Conservation (phyloP, 2,113 vertebrate species). For the Amblyopsis rosae region DNA sequence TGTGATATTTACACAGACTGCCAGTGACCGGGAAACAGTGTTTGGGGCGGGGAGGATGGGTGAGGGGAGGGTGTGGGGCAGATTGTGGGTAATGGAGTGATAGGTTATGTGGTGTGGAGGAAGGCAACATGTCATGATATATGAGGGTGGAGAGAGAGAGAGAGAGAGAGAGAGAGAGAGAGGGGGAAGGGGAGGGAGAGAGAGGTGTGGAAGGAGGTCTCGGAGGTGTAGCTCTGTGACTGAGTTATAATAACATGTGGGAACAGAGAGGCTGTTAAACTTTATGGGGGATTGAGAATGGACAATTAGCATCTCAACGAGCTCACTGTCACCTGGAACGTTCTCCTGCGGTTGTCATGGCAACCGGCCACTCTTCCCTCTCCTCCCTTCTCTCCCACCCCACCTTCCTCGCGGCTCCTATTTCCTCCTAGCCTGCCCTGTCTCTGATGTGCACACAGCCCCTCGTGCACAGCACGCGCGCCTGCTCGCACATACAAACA, state of each 20-base stretch:
- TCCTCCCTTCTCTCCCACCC: slow-evolving; percentile 16
- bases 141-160: not conserved
- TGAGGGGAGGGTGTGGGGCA: too few species aligned
- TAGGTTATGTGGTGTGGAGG: slow-evolving; percentile 33
- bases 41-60: not conserved
- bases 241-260: slow-evolving; percentile 74
- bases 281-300: slow-evolving; percentile 78
- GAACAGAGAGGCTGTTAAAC: slow-evolving; percentile 71
- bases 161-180: not conserved
- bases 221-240: slow-evolving; percentile 64
- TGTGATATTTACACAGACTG: slow-evolving; percentile 60
- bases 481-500: slow-evolving; percentile 5
- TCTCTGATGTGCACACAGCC: not conserved
- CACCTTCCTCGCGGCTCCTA: slow-evolving; percentile 44
- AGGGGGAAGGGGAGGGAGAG: not conserved
- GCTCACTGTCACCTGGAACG: slow-evolving; percentile 67
- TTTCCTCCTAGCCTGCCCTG: slow-evolving; percentile 43
- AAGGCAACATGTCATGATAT: slow-evolving; percentile 45
- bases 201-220: slow-evolving; percentile 25
- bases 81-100: slow-evolving; percentile 2
- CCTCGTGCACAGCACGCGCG: not conserved
- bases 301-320: slow-evolving; percentile 75
- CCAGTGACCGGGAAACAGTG: slow-evolving; percentile 32
- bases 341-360: slow-evolving; percentile 63
- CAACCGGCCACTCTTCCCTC: slow-evolving; percentile 41